Evolutionary conservation across 2,797 vertebrate species (phyloP), one percentile per base, ranked within the genome.

Genomic region (Sebastes oblongus): DNA sequence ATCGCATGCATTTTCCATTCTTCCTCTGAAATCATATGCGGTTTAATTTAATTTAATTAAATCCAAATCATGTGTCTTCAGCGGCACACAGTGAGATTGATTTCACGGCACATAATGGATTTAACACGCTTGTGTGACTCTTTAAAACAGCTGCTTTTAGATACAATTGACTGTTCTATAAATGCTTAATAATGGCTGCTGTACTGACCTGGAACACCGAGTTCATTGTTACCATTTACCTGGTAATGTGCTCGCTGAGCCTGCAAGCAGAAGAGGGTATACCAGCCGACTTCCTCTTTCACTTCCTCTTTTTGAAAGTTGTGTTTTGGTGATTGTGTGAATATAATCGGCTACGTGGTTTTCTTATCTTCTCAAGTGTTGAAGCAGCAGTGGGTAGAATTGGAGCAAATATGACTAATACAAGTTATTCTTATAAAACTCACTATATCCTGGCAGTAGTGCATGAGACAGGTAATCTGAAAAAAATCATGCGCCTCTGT

Each of bases 91-190:
- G 14, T 16, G 18, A 58, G 9, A 70, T 69, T 70, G 8, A 72
- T 86, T 72, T 68, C 72, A 83, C 74, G n/a, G 59, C 39, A 56
- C 65, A 65, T 61, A 70, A 72, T 59, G 20, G 18, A 78, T 60
- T 81, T 46, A 78, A 52, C 42, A 46, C 7, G 42, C 34, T 66
- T 27, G 29, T 69, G 13, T 68, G 42, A 27, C 34, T 39, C 50
- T 69, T 62, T 25, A 30, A 65, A 74, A 71, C 16, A 70, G 39
- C 62, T 54, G 71, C 32, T 68, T 27, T 58, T 10, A 42, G 46
- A 42, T 64, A 56, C 18, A 65, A 72, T 8, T 59, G 50, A 50
- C 73, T 68, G 7, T 27, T 67, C 32, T 76, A 59, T 52, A n/a
- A 29, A 39, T 58, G 29, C 5, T 78, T 30, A 18, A 72, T 11